Conservation (phyloP, 2,113 vertebrate species). For the Irena cyanogastra region DNA sequence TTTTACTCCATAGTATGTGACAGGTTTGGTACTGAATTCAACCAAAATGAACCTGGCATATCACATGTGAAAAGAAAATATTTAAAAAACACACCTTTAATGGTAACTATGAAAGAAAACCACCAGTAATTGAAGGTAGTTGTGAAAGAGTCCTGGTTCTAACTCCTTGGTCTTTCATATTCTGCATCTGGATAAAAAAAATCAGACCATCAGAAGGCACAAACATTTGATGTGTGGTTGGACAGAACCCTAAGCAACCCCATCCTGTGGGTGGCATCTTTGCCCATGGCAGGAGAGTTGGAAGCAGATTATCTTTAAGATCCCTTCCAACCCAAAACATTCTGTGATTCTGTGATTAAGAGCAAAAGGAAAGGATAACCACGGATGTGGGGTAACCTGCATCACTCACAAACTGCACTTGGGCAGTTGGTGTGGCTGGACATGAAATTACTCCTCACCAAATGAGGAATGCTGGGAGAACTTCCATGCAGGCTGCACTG, state of each 20-base stretch:
- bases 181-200: not conserved
- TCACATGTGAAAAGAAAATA: not conserved
- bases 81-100: not conserved
- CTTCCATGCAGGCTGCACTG: not conserved
- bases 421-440: not conserved
- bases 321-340: not conserved
- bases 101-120: not conserved
- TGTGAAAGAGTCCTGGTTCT: not conserved
- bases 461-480: rapidly evolving
- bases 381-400: not conserved
- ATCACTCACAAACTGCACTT: rapidly evolving
- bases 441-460: not conserved
- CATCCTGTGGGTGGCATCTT: not conserved
- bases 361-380: not conserved
- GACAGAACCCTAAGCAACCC: not conserved
- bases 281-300: not conserved
- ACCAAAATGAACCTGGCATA: not conserved
- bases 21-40: not conserved
- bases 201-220: not conserved
- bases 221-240: not conserved
- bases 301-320: not conserved
- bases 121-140: not conserved
- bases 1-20: not conserved
- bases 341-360: not conserved
- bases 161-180: not conserved